Percentiles rank a stretch among this genome's conserved stretches.
Conservation (phyloP, 2,888 invertebrate genomes). For the Leptopilina syphax region DNA sequence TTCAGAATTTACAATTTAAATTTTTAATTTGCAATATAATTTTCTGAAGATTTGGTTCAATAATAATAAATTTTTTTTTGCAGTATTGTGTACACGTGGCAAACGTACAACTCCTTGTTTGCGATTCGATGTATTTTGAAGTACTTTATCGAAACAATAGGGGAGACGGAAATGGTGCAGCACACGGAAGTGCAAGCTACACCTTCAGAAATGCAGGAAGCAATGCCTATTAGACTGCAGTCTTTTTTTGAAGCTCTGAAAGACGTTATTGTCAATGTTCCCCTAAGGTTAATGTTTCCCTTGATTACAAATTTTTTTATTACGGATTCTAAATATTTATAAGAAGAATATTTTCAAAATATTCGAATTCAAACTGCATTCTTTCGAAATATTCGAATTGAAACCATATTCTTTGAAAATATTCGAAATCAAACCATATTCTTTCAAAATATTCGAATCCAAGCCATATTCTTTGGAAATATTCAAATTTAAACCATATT, state of each 20-base stretch:
- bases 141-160: conserved; percentile 93
- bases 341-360: too few relatives aligned
- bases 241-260: conserved; percentile 87
- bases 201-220: conserved; percentile 56
- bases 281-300: conserved; percentile 81
- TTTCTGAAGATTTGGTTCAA: neutral
- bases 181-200: conserved; percentile 84
- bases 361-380: too few relatives aligned
- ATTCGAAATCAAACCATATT: too few relatives aligned
- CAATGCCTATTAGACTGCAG: conserved; percentile 79
- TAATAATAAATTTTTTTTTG: conserved; percentile 67
- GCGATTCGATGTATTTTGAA: conserved; percentile 91
- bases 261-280: conserved; percentile 89
- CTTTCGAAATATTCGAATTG: too few relatives aligned
- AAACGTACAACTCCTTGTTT: conserved; percentile 95
- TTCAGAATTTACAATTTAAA: neutral
- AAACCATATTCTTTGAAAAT: too few relatives aligned
- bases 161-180: conserved; percentile 91
- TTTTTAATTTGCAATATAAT: neutral
- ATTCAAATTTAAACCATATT: too few relatives aligned
- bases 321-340: too few relatives aligned
- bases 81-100: conserved; percentile 91
- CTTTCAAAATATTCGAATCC: too few relatives aligned
- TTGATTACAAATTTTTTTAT: too few relatives aligned
- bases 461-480: too few relatives aligned